These are phyloP conservation scores for Baronia brevicornis DNA, from an alignment of 2,888 invertebrate genomes.

Conservation along the genomic window DNA sequence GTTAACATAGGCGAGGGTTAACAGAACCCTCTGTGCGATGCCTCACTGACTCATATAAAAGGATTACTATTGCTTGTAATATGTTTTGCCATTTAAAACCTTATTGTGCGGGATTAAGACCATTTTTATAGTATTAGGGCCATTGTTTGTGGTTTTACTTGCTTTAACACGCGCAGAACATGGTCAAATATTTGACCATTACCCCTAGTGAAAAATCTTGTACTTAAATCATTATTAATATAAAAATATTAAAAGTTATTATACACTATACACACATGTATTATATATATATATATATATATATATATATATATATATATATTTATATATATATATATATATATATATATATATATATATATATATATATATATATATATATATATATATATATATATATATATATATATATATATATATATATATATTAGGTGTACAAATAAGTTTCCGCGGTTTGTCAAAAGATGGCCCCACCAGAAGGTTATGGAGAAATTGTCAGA, in stretches of 20 bases:
- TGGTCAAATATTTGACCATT: constrained; percentile 56
- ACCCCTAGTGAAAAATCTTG: constrained; percentile 42
- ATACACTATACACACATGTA: background rate
- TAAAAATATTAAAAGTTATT: too few relatives aligned
- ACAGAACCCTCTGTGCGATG: constrained; percentile 16
- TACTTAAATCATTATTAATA: too few relatives aligned
- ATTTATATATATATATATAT: too few relatives aligned
- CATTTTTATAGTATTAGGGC: background rate
- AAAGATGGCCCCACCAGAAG: too few relatives aligned
- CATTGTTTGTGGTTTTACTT: constrained; percentile 29
- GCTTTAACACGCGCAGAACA: constrained; percentile 27
- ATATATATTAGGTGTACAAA: too few relatives aligned
- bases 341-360: too few relatives aligned
- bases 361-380: too few relatives aligned
- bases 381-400: too few relatives aligned
- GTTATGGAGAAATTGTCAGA: too few relatives aligned
- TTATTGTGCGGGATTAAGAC: constrained; percentile 7
- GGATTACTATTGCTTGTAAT: constrained; percentile 1
- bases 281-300: background rate
- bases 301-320: too few relatives aligned
- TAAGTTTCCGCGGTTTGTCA: too few relatives aligned
- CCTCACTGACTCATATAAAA: constrained; percentile 45
- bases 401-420: too few relatives aligned
- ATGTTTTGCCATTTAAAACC: constrained; percentile 1
- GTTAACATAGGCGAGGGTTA: constrained; percentile 26